phyloP scores from a whole-genome alignment of 2,888 invertebrate species.

The Cantharis flavilabris region DNA sequence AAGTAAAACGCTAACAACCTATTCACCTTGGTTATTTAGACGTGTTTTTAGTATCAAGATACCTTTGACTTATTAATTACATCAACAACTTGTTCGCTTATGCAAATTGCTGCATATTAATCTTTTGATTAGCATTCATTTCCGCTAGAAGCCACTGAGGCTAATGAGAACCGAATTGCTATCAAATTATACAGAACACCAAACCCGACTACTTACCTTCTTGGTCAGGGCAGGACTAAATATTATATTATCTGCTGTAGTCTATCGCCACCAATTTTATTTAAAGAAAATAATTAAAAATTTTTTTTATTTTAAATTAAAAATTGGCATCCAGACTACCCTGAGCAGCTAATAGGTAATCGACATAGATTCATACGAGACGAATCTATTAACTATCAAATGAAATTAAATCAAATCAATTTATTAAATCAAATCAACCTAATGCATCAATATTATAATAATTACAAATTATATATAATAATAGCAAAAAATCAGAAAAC shows the following conservation, averaged over 20 bases:
- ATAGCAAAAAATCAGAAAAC: too few relatives aligned
- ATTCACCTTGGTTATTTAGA: slow-evolving; percentile 30
- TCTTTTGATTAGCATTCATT: slow-evolving; percentile 34
- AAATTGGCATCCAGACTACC: too few relatives aligned
- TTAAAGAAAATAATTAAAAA: too few relatives aligned
- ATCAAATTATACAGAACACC: slow-evolving; percentile 36
- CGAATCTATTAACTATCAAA: too few relatives aligned
- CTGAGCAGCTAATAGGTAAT: too few relatives aligned
- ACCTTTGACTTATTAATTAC: slow-evolving; percentile 37
- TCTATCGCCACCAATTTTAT: not conserved
- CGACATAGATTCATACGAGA: too few relatives aligned
- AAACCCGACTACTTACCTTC: slow-evolving; percentile 12
- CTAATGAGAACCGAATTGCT: slow-evolving; percentile 38
- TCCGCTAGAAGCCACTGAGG: slow-evolving; percentile 33
- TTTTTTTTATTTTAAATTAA: too few relatives aligned
- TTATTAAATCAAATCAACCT: too few relatives aligned
- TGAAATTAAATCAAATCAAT: too few relatives aligned
- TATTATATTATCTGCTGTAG: not conserved
- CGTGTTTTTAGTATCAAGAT: slow-evolving; percentile 30
- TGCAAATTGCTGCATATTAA: slow-evolving; percentile 36
- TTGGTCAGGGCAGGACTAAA: slow-evolving; percentile 20
- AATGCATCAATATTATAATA: too few relatives aligned
- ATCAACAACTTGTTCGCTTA: slow-evolving; percentile 36
- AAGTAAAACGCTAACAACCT: slow-evolving; percentile 29
- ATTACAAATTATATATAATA: too few relatives aligned